Conservation (phyloP, 2,113 vertebrate genomes). For the Oreochromis aureus region DNA sequence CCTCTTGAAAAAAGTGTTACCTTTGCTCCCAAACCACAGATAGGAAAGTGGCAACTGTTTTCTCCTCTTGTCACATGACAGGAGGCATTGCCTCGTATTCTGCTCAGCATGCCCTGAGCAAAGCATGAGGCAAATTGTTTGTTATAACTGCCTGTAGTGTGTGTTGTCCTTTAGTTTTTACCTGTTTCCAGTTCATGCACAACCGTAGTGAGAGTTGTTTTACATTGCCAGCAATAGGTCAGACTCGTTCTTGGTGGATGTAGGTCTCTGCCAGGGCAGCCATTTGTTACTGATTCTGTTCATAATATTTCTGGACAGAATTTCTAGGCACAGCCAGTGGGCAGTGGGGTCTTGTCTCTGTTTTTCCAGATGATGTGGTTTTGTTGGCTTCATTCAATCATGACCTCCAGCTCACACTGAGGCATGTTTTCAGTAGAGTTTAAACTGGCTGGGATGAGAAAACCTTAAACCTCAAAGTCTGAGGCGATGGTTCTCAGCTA, state of each 20-base stretch:
- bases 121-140: background rate
- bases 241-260: background rate
- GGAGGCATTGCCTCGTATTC: background rate
- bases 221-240: background rate
- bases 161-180: background rate
- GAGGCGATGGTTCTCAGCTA: rapidly evolving
- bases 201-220: rapidly evolving
- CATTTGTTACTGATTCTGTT: background rate
- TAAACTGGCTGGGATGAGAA: background rate
- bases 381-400: background rate
- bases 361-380: background rate
- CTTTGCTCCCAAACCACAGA: background rate
- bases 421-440: background rate
- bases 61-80: background rate
- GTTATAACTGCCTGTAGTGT: background rate
- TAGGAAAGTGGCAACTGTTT: background rate
- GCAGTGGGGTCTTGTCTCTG: background rate
- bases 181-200: background rate
- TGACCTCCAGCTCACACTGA: background rate
- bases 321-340: background rate
- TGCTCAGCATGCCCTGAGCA: background rate
- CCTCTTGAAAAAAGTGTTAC: background rate
- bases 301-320: background rate
- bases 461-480: rapidly evolving
- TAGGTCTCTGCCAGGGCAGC: background rate